phyloP scores from a whole-genome alignment of 2,888 invertebrate species.

The Panopea generosa region DNA sequence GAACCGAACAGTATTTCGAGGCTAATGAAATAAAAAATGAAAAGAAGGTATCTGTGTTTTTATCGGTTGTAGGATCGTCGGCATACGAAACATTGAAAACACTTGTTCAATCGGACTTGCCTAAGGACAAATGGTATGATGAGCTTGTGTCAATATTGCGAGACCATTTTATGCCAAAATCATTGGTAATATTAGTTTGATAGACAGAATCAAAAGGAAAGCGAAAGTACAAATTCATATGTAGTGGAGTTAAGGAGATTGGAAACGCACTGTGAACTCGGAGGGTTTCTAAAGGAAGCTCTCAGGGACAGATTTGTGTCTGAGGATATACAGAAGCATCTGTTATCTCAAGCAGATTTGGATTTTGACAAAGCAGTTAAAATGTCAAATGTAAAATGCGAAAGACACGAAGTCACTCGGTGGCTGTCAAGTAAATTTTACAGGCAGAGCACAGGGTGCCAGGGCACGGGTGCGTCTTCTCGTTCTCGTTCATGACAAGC shows the following conservation, averaged over 20 bases:
- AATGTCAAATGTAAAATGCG: constrained; percentile 17
- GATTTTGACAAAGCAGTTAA: constrained; percentile 1
- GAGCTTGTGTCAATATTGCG: neutral
- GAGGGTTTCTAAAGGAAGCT: constrained; percentile 26
- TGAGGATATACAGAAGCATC: constrained; percentile 29
- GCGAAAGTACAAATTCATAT: constrained; percentile 26
- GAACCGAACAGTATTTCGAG: constrained; percentile 19
- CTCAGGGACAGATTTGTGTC: constrained; percentile 34
- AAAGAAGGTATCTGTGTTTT: constrained; percentile 23
- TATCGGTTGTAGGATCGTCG: constrained; percentile 16
- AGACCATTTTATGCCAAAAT: constrained; percentile 22
- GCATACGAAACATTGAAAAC: neutral
- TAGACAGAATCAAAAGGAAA: constrained; percentile 30
- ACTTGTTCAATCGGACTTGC: no score
- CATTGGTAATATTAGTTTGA: constrained; percentile 32
- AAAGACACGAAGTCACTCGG: constrained; percentile 15
- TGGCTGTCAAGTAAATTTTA: neutral
- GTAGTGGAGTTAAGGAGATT: constrained; percentile 21
- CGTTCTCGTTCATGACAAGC: no score
- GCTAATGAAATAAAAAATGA: constrained; percentile 22
- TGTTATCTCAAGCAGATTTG: constrained; percentile 14
- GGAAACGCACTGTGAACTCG: constrained; percentile 24
- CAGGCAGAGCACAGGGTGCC: no score
- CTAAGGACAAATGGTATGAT: no score
- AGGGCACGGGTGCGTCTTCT: no score